These are phyloP conservation scores for Lithobates pipiens DNA, from an alignment of 2,797 vertebrate genomes.

Conservation along the genomic window DNA sequence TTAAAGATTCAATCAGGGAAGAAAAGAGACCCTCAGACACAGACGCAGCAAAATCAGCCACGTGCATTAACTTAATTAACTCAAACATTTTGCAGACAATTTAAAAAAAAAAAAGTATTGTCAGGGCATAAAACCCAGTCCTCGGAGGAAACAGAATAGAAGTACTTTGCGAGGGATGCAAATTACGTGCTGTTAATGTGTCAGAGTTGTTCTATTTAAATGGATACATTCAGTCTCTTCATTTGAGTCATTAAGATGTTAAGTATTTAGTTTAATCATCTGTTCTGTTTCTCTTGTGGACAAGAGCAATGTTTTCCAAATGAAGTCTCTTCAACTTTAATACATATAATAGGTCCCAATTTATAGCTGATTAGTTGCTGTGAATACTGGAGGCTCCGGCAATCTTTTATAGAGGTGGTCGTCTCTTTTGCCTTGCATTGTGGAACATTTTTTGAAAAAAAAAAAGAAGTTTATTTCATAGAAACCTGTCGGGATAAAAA, in stretches of 20 bases:
- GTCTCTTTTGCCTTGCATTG: too few relatives aligned
- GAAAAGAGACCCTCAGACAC: neutral
- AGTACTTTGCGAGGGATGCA: conserved; percentile 31
- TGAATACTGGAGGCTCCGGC: neutral
- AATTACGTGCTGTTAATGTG: conserved; percentile 48
- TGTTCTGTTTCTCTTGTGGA: conserved; percentile 32
- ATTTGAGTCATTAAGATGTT: conserved; percentile 51
- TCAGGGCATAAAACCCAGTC: conserved; percentile 17
- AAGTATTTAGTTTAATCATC: conserved; percentile 53
- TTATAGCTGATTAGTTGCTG: conserved; percentile 16
- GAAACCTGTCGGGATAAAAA: too few relatives aligned
- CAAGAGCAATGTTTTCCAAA: conserved; percentile 26
- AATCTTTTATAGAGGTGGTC: too few relatives aligned
- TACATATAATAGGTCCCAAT: conserved; percentile 35
- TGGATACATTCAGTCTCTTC: conserved; percentile 44
- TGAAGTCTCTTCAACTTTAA: conserved; percentile 36
- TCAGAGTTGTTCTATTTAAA: conserved; percentile 33
- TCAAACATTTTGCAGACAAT: conserved; percentile 23
- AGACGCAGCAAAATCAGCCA: neutral
- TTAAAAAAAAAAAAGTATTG: conserved; percentile 2
- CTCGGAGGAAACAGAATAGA: conserved; percentile 5
- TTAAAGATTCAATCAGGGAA: neutral
- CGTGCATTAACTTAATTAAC: conserved; percentile 33
- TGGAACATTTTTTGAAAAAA: too few relatives aligned
- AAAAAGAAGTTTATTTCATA: too few relatives aligned